Evolutionary conservation across 2,113 vertebrate genomes (phyloP), one percentile per base, ranked within the genome.

Genomic region (Caranx ignobilis): DNA sequence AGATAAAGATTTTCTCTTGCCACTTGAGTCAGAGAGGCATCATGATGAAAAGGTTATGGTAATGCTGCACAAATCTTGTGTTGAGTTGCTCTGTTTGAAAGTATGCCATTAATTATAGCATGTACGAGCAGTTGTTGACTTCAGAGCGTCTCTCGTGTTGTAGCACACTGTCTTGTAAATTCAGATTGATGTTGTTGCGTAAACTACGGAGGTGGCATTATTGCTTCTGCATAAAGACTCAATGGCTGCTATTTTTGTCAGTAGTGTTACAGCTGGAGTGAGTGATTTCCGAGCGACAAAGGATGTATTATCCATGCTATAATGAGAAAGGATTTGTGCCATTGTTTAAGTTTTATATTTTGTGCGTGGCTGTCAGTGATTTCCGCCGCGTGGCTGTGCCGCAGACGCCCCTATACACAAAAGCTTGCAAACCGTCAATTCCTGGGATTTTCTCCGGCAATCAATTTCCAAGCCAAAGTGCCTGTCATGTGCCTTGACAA

Each of bases 391-490:
- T 50, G 72, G 76, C 87, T 71, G 50, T 15, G 56, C 45, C 10
- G 68, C 62, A 76, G 45, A 87, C 45, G 9, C 60, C 63, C 56
- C 73, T 78, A 64, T 26, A 26, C 26, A 59, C 77, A 80, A 85
- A 80, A 77, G 75, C 70, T 65, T 85, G 10, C 75, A 63, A 50
- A 18, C 60, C 5, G 7, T 87, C 66, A 72, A 41, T 87, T 88
- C 78, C 71, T 31, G 45, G 82, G 67, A 72, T 89, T 80, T 82
- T 90, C 77, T 75, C 68, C 26, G 21, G 65, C 60, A 83, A 87
- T 92, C 84, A 84, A 91, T 94, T 81, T 74, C 65, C 56, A 32
- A 86, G 85, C 74, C 76, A 52, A 86, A 89, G 68, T 71, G 79
- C 52, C 62, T 63, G 79, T 90, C 87, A 81, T 89, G 78, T 85